Base-by-base conservation (phyloP, 2,888 invertebrate genomes). In the Tachystola acroxantha region DNA sequence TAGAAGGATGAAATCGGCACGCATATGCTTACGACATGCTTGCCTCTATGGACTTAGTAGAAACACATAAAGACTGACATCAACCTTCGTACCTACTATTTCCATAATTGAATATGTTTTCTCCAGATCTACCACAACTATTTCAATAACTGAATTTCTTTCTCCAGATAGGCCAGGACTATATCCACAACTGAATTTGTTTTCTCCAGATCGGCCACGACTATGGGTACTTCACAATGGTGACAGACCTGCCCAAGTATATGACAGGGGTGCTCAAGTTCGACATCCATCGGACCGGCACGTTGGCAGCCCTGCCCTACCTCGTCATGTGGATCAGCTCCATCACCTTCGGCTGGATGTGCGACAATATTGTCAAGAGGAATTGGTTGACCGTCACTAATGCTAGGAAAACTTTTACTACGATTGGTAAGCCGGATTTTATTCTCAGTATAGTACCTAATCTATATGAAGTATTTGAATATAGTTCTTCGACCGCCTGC, bases 191-290 rank as follows among this genome's bases (percentile, higher is more conserved):
- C n/a, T n/a, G n/a, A n/a, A 16, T 16, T 24, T 24, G n/a, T n/a
- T 38, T n/a, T 40, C 43, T 40, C 7, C 60, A 86, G 85, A 85
- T 91, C 30, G 91, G 91, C 2, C 92, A 92, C 64, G 91, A 91
- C 54, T 93, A 91, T 89, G 91, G 91, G 3, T 91, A 92, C 57
- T 92, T 91, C 64, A 91, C 91, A 3, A 90, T 93, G 89, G 89
- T 92, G 12, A 91, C 91, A 0, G 92, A 92, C 56, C 73, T 93
- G 7, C 92, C 92, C 0, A 91, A 90, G 43, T 92, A 92, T 67
- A 91, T 92, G 90, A 90, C 88, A 25, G 91, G 91, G 39, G 89
- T 92, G 1, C 69, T 93, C 33, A 89, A 90, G 53, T 91, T 91
- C 64, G 88, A 91, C 54, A 90, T 92, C 37, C 85, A 89, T 47